Percentiles rank a stretch among this genome's conserved stretches.
These are phyloP conservation scores for Perca flavescens DNA, from an alignment of 2,113 vertebrate genomes.

Conservation along the genomic window DNA sequence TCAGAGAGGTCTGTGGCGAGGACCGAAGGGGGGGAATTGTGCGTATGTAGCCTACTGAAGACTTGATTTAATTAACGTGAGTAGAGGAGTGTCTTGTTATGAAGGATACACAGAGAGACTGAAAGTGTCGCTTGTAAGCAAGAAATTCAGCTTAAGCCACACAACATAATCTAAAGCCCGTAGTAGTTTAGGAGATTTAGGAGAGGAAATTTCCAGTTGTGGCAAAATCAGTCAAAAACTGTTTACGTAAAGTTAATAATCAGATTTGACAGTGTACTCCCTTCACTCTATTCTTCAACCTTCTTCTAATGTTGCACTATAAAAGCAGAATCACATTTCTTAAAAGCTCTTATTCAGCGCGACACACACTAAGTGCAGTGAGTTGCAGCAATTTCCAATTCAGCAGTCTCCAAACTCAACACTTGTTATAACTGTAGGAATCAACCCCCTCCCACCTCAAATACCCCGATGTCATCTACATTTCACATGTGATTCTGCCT, in stretches of 20 bases:
- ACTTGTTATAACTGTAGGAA: conserved; percentile 46
- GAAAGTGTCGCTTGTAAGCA: conserved; percentile 24
- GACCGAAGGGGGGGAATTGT: conserved; percentile 87
- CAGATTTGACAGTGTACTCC: not conserved
- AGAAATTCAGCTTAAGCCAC: conserved; percentile 12
- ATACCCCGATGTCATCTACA: conserved; percentile 19
- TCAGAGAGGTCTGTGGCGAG: conserved; percentile 90
- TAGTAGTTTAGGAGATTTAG: too few relatives aligned
- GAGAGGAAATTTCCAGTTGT: conserved; percentile 1
- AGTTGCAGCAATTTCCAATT: conserved; percentile 10
- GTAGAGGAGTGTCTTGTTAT: conserved; percentile 93
- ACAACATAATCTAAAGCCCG: conserved; percentile 2
- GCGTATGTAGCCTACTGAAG: conserved; percentile 90
- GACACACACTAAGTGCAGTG: not conserved
- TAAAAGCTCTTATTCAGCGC: not conserved
- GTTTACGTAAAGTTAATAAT: not conserved
- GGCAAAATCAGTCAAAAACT: too few relatives aligned
- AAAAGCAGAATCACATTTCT: not conserved
- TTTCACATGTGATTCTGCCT: conserved; percentile 49
- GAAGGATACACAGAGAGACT: conserved; percentile 85
- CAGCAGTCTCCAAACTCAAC: conserved; percentile 11
- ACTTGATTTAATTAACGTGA: conserved; percentile 99
- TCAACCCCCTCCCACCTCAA: conserved; percentile 20
- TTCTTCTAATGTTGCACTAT: not conserved
- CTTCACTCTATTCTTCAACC: too few relatives aligned